phyloP scores from a whole-genome alignment of 2,888 invertebrate genomes.

The Agonopterix heracliana region DNA sequence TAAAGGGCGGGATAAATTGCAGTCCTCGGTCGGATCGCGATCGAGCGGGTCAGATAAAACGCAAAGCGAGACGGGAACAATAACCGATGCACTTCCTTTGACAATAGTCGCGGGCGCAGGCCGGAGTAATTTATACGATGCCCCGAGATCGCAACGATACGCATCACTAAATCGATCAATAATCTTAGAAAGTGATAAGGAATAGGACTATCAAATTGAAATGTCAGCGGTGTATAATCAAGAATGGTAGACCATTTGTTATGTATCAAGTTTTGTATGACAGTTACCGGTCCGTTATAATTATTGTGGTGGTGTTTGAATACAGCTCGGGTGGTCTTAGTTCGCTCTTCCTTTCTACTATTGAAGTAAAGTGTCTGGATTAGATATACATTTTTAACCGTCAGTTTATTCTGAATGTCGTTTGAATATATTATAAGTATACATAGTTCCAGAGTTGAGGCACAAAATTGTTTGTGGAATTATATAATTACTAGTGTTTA shows the following conservation, averaged over 20 bases:
- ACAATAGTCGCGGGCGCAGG: conserved; percentile 47
- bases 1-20: conserved; percentile 59
- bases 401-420: background rate
- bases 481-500: no score
- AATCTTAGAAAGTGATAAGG: conserved; percentile 61
- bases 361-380: conserved; percentile 1
- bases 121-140: conserved; percentile 53
- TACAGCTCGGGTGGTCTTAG: conserved; percentile 23
- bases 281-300: conserved; percentile 5
- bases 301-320: conserved; percentile 9
- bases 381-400: background rate
- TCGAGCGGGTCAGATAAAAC: conserved; percentile 52
- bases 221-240: conserved; percentile 56
- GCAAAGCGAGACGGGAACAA: conserved; percentile 60
- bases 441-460: no score
- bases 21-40: conserved; percentile 43
- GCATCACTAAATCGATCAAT: conserved; percentile 61
- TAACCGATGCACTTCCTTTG: conserved; percentile 72
- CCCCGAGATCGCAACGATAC: conserved; percentile 57
- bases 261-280: conserved; percentile 8
- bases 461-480: background rate
- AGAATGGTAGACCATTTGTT: conserved; percentile 28
- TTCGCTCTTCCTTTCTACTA: conserved; percentile 5
- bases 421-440: background rate
- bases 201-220: conserved; percentile 57